These are phyloP conservation scores for Hirtodrosophila histrioides DNA, from an alignment of 2,888 invertebrate species.

Conservation along the genomic window DNA sequence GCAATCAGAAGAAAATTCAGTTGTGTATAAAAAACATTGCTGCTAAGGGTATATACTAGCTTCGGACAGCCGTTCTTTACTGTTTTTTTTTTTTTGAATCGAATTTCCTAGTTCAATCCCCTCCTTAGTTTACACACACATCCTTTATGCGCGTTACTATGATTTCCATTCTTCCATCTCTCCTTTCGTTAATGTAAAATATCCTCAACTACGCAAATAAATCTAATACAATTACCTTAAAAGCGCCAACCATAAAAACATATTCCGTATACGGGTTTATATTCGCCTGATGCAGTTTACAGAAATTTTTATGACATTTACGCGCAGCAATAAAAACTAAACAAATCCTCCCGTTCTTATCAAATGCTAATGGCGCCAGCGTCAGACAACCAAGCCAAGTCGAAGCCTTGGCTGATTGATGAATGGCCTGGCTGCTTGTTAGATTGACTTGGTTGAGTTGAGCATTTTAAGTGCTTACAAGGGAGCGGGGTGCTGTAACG, in stretches of 20 bases:
- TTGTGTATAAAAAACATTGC: too few relatives aligned
- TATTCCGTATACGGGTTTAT: conserved; percentile 38
- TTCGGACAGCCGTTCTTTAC: too few relatives aligned
- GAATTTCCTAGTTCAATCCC: too few relatives aligned
- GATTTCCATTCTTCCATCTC: background rate
- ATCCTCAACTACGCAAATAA: conserved; percentile 45
- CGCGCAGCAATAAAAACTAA: conserved; percentile 69
- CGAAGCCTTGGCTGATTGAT: conserved; percentile 49
- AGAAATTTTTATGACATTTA: conserved; percentile 73
- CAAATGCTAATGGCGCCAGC: conserved; percentile 68
- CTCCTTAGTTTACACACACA: too few relatives aligned
- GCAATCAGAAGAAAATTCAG: too few relatives aligned
- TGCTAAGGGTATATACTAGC: too few relatives aligned
- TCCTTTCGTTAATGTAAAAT: conserved; percentile 14
- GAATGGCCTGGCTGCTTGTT: conserved; percentile 35
- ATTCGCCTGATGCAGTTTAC: conserved; percentile 45
- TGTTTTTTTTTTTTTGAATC: too few relatives aligned
- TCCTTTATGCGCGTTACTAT: background rate
- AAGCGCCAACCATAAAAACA: conserved; percentile 61
- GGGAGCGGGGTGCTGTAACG: conserved; percentile 9
- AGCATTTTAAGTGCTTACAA: conserved; percentile 56
- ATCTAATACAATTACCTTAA: conserved; percentile 72
- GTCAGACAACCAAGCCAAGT: conserved; percentile 22
- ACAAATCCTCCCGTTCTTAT: conserved; percentile 59
- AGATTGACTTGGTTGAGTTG: conserved; percentile 14